These are phyloP conservation scores for Pocillopora verrucosa DNA, from an alignment of 64 coral and sea anemone genomes.

Conservation along the genomic window DNA sequence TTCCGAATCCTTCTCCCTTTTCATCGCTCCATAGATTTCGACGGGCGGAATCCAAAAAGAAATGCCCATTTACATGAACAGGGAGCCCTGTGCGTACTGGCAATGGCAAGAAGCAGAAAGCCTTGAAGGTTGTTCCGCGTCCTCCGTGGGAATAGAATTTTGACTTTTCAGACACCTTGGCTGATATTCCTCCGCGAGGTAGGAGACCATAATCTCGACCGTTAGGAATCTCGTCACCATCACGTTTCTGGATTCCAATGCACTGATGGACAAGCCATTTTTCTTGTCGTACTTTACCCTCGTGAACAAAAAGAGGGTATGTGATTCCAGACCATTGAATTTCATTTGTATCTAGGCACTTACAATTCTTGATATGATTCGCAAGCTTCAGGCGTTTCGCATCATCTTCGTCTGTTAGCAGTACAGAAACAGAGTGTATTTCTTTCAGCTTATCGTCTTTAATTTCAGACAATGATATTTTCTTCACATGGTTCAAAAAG, in stretches of 20 bases:
- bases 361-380: conserved; percentile 51
- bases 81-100: conserved; percentile 80
- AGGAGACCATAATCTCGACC: conserved; percentile 71
- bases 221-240: conserved; percentile 52
- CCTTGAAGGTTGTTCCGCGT: conserved; percentile 15
- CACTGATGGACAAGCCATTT: conserved; percentile 81
- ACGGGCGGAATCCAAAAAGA: conserved; percentile 76
- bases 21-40: conserved; percentile 83
- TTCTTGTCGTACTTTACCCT: conserved; percentile 22
- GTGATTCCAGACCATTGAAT: conserved; percentile 58
- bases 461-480: conserved; percentile 82
- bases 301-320: conserved; percentile 65
- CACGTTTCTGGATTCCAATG: conserved; percentile 29
- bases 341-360: conserved; percentile 36
- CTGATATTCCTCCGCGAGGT: conserved; percentile 85
- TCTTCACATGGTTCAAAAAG: not conserved
- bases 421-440: conserved; percentile 58
- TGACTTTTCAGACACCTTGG: conserved; percentile 39
- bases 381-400: conserved; percentile 33
- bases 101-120: conserved; percentile 92
- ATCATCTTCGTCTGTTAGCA: conserved; percentile 55
- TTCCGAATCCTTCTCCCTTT: conserved; percentile 44
- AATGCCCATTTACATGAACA: conserved; percentile 93
- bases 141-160: not conserved
- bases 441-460: conserved; percentile 44